Evolutionary conservation across 2,113 vertebrate species (phyloP).

Genomic region (Agapornis roseicollis): DNA sequence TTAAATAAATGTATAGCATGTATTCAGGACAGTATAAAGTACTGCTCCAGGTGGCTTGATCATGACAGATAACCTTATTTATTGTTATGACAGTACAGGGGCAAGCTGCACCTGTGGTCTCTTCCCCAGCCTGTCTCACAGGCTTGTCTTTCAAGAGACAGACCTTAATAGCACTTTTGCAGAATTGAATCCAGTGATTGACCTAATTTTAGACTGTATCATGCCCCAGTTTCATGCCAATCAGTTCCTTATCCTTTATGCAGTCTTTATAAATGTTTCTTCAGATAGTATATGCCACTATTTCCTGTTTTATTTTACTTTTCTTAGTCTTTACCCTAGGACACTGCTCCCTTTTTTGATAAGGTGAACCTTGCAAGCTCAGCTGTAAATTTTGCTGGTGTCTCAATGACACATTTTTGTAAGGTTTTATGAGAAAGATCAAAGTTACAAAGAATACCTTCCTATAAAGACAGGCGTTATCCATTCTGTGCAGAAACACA

Average conservation of each 20-base stretch:
- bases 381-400: not conserved
- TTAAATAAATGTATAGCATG: not conserved
- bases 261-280: not conserved
- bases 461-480: not conserved
- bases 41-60: constrained; percentile 42
- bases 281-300: not conserved
- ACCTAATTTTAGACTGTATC: not conserved
- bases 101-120: constrained; percentile 44
- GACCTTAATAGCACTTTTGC: not conserved
- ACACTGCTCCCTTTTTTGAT: not conserved
- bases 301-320: not conserved
- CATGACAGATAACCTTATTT: constrained; percentile 61
- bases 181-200: not conserved
- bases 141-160: not conserved
- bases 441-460: not conserved
- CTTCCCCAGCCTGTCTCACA: not conserved
- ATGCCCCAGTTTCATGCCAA: not conserved
- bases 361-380: not conserved
- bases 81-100: constrained; percentile 44
- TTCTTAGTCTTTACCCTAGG: not conserved
- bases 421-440: not conserved
- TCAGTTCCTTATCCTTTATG: not conserved
- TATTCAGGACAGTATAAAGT: not conserved
- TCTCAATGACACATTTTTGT: not conserved
- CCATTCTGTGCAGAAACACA: not conserved